phyloP scores from a whole-genome alignment of 1,140 invertebrate species.

The Nebria ingens region DNA sequence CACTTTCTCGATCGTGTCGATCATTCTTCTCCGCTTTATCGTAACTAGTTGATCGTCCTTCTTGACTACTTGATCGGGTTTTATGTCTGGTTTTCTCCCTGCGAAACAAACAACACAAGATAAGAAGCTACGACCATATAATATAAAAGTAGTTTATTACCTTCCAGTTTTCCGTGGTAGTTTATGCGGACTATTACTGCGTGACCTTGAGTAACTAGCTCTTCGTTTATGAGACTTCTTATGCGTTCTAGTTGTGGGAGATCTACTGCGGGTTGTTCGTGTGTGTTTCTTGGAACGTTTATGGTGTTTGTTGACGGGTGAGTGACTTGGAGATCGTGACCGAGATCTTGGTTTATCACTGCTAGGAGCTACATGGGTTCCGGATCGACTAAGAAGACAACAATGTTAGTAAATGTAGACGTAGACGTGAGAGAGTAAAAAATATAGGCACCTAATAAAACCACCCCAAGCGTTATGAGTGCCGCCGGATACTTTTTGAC shows the following conservation, averaged over 20 bases:
- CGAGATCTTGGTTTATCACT: slow-evolving; percentile 28
- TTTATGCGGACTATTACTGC: slow-evolving; percentile 33
- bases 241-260: slow-evolving; percentile 31
- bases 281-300: slow-evolving; percentile 38
- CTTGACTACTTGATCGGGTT: not conserved
- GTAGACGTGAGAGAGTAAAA: no score
- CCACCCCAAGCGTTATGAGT: slow-evolving; percentile 55
- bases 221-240: slow-evolving; percentile 41
- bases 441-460: slow-evolving; percentile 39
- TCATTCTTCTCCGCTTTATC: not conserved
- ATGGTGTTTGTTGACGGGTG: slow-evolving; percentile 29
- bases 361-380: slow-evolving; percentile 32
- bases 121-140: not conserved
- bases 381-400: slow-evolving; percentile 29
- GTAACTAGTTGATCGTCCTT: not conserved
- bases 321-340: slow-evolving; percentile 39
- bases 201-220: slow-evolving; percentile 40
- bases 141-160: not conserved
- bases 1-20: not conserved
- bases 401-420: no score
- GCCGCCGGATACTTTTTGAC: slow-evolving; percentile 32
- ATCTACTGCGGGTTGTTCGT: slow-evolving; percentile 36
- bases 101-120: slow-evolving; percentile 3
- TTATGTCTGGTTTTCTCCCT: not conserved
- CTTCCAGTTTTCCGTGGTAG: slow-evolving; percentile 21